A percentile compares a stretch with the other conserved stretches of the same genome.
Evolutionary conservation across 2,888 invertebrate genomes (phyloP).

Genomic region (Sinopyrophorus schimmeli): DNA sequence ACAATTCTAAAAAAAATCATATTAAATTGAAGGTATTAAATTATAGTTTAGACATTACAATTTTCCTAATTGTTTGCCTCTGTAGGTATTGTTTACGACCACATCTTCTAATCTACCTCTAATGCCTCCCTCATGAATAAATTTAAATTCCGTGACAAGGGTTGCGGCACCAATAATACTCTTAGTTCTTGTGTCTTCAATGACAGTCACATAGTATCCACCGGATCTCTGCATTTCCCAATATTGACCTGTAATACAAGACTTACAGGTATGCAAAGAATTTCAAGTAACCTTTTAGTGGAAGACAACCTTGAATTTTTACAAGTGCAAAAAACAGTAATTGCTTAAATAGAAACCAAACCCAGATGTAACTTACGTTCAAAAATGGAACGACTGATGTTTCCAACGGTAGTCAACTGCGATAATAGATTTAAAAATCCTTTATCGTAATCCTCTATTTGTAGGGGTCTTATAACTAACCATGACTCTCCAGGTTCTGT

Average conservation of each 20-base stretch:
- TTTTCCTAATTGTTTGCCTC: conserved; percentile 94
- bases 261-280: background rate
- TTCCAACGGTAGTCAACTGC: conserved; percentile 85
- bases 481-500: conserved; percentile 73
- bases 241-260: conserved; percentile 72
- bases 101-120: conserved; percentile 93
- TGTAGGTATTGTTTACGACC: conserved; percentile 85
- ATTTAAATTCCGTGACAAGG: conserved; percentile 90
- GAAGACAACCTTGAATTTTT: no score
- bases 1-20: conserved; percentile 67
- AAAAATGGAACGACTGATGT: conserved; percentile 76
- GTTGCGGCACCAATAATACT: conserved; percentile 88
- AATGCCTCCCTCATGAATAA: conserved; percentile 87
- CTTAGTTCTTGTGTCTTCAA: conserved; percentile 80
- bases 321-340: no score
- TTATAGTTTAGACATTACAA: conserved; percentile 62
- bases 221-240: conserved; percentile 80
- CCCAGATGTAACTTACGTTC: conserved; percentile 80
- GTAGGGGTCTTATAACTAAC: conserved; percentile 78
- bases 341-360: no score
- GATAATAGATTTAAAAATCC: conserved; percentile 80
- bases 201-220: conserved; percentile 88
- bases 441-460: conserved; percentile 78
- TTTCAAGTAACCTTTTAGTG: no score
- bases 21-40: background rate